Evolutionary conservation across 2,113 vertebrate genomes (phyloP), one percentile per base, ranked within the genome.

Genomic region (Rana temporaria): DNA sequence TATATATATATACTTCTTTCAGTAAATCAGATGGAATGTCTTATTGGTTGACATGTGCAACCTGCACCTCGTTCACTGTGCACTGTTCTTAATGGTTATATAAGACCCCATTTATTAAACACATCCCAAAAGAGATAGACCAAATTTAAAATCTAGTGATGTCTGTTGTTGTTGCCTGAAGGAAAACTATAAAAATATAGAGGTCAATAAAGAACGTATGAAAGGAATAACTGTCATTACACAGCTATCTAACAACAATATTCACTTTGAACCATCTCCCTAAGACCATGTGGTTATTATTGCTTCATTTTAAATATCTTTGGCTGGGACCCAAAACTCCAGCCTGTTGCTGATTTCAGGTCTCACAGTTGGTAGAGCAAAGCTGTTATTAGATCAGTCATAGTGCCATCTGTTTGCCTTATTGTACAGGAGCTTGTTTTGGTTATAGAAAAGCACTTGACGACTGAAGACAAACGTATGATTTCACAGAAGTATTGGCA

Each of bases 361-460:
- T 73, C 79, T 81, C 79, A 42, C 24, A 63, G 79, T 81, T 73
- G 79, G 60, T 72, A 81, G 57, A 65, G 64, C 79, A 81, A 30
- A 65, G 57, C 59, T 81, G 79, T 53, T 81, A 55, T 81, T 73
- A 72, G 68, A 72, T 72, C 59, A 55, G 65, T 22, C 30, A 38
- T 19, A 12, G n/a, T 65, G 79, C 38, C 79, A 81, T 81, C 79
- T 81, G 79, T 72, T 72, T 63, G 57, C 57, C 55, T 26, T 56
- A 59, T 62, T 80, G 52, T 57, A 57, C 20, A 12, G 18, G 30
- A 72, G 20, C 56, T 55, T 81, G 68, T 71, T 64, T 71, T 81
- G 56, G 24, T 38, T 68, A 68, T 34, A 55, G 53, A 18, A 68
- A 79, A 79, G 30, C 14, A 34, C 9, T 66, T 34, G 76, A 56